Base-by-base conservation (phyloP, 2,888 invertebrate species). In the Drepanosiphum platanoidis region DNA sequence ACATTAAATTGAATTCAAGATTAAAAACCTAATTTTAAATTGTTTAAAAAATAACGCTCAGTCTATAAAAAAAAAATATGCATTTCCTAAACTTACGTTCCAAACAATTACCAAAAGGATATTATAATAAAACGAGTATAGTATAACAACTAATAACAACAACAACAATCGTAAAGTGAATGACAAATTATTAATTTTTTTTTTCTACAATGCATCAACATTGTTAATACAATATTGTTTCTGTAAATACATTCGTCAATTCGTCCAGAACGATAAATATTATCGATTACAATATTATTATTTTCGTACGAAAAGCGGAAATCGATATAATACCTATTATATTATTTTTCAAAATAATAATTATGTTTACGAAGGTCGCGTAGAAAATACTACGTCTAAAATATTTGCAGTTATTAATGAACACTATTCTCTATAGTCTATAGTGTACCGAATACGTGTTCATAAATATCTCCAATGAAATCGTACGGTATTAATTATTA, bases 321-420 rank as follows among this genome's bases (percentile, higher is more conserved):
- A 64, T 64, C n/a, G n/a, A n/a, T 13, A 64, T 64, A 64, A 30
- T 27, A 27, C 11, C 46, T 13, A 64, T 27, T 11, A 27, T 13
- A 27, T 30, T 64, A 64, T 30, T 64, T 64, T 64, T 64, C 64
- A 64, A 64, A 64, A 64, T 64, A 64, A 64, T 64, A 30, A 64
- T 64, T 30, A 64, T 27, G 30, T n/a, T 64, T 64, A 64, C 30
- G 30, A 64, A 30, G 30, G 64, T 8, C 64, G 13, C 13, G 30
- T 13, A 64, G 30, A 61, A n/a, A 61, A 52, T 46, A 61, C 30
- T 27, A 64, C 13, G 64, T n/a, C 30, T 64, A 27, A 64, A n/a
- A 11, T 64, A 27, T 30, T 61, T 22, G 61, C 22, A 27, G 30
- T 64, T 64, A 64, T 30, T 64, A 64, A 64, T 64, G 22, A 64